Evolutionary conservation across 1,140 invertebrate genomes (phyloP).

Genomic region (Pogonus chalceus): DNA sequence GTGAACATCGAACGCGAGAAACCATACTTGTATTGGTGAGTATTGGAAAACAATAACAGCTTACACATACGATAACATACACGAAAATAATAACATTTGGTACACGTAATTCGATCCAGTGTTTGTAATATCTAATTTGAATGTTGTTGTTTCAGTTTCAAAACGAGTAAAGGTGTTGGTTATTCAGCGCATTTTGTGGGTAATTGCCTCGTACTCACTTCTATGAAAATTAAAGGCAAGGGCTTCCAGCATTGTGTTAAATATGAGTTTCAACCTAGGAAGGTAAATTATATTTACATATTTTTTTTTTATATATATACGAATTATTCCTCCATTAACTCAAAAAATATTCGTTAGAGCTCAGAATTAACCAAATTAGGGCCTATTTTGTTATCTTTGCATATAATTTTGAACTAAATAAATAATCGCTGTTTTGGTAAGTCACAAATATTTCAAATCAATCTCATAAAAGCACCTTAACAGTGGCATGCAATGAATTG

Average conservation of each 20-base stretch:
- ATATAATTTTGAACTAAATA: too few species aligned
- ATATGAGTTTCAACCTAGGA: constrained; percentile 96
- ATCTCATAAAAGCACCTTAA: too few species aligned
- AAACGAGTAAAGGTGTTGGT: constrained; percentile 97
- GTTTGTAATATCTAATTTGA: not conserved
- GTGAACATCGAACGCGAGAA: constrained; percentile 98
- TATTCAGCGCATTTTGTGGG: constrained; percentile 99
- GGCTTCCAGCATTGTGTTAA: constrained; percentile 99
- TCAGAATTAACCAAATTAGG: too few species aligned
- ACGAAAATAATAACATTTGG: too few species aligned
- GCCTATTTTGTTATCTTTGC: too few species aligned
- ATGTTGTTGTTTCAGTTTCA: constrained; percentile 67
- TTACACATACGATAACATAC: too few species aligned
- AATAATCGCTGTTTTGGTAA: too few species aligned
- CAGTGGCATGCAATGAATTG: too few species aligned
- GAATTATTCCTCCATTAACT: not conserved
- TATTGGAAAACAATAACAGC: too few species aligned
- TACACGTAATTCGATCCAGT: too few species aligned
- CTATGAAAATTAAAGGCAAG: constrained; percentile 98
- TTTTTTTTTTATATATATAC: not conserved
- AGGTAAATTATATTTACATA: constrained; percentile 46
- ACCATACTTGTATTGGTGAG: constrained; percentile 95
- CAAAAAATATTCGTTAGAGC: too few species aligned
- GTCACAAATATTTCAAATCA: too few species aligned
- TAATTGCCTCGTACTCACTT: constrained; percentile 95